phyloP scores from a whole-genome alignment of 2,797 vertebrate species.

The Rallus crepitans region DNA sequence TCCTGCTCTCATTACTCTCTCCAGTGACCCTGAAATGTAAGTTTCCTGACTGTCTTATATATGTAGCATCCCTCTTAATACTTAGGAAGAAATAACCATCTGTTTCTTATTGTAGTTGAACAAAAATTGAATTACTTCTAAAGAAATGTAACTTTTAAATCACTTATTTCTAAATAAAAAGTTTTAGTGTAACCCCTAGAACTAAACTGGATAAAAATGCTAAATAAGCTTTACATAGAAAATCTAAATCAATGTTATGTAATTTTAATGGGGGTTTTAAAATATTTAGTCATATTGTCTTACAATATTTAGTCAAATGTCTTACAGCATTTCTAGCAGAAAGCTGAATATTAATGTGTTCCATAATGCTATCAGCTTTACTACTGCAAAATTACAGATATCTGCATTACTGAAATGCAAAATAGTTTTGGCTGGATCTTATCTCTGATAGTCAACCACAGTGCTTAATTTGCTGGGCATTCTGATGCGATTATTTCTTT shows the following conservation, averaged over 20 bases:
- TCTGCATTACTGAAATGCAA: neutral
- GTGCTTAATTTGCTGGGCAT: neutral
- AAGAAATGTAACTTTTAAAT: neutral
- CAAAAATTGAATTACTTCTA: neutral
- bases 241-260: neutral
- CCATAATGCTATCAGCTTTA: neutral
- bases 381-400: neutral
- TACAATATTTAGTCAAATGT: neutral
- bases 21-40: slow-evolving; percentile 99
- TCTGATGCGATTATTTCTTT: slow-evolving; percentile 83
- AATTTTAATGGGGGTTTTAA: neutral
- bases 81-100: slow-evolving; percentile 83
- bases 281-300: neutral
- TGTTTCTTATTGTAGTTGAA: neutral
- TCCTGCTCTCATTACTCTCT: slow-evolving; percentile 99
- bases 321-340: neutral
- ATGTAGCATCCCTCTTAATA: slow-evolving; percentile 79
- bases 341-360: neutral
- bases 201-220: neutral
- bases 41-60: slow-evolving; percentile 86
- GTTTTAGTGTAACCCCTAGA: neutral
- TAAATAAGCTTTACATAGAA: neutral
- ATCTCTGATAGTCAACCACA: neutral
- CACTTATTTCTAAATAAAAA: neutral
- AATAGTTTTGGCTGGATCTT: neutral